Base-by-base conservation (phyloP, 1,140 invertebrate genomes). In the Aphelenchoides fujianensis region DNA sequence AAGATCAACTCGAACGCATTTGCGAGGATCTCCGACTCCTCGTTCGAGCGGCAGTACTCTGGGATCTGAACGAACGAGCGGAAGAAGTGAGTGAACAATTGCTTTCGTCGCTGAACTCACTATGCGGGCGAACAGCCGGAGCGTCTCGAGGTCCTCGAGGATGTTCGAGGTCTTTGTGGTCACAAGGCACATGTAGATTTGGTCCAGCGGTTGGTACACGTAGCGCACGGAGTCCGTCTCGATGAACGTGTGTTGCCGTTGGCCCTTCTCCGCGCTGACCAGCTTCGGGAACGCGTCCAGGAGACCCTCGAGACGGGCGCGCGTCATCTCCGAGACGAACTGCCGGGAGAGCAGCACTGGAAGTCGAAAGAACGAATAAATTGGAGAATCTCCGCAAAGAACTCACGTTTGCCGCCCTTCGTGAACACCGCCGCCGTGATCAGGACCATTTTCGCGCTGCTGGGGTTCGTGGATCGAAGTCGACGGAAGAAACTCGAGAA, bases 161-260 rank as follows among this genome's bases (percentile, higher is more conserved):
- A 99, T 99, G 85, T 99, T 99, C 82, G 94, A 97, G 69, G 94
- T 92, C 87, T 96, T 97, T 41, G 96, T 99, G 3, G 97, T 99
- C 55, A 99, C 96, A 0, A 99, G 88, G 27, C 98, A 74, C 66
- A 98, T 94, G 84, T 98, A 99, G 1, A 99, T 87, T 85, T 96
- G 94, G 85, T 99, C 97, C 85, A 96, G 86, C 0, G 97, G 95
- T 82, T 99, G 97, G 86, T 99, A 99, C 1, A 99, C 96, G 89
- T 99, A 99, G 83, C 89, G 84, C n/a, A 89, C 96, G 73, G 93
- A 95, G 82, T 99, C 97, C 2, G 97, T 99, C 87, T 99, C 97
- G 28, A 99, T 93, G 88, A 98, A 98, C 7, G 97, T 99, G 85
- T 99, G 97, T 83, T 99, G 96, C 31, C 82, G 72, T 31, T 84